These are phyloP conservation scores for Drosophila varians DNA, from an alignment of 1,140 invertebrate genomes.

Conservation along the genomic window DNA sequence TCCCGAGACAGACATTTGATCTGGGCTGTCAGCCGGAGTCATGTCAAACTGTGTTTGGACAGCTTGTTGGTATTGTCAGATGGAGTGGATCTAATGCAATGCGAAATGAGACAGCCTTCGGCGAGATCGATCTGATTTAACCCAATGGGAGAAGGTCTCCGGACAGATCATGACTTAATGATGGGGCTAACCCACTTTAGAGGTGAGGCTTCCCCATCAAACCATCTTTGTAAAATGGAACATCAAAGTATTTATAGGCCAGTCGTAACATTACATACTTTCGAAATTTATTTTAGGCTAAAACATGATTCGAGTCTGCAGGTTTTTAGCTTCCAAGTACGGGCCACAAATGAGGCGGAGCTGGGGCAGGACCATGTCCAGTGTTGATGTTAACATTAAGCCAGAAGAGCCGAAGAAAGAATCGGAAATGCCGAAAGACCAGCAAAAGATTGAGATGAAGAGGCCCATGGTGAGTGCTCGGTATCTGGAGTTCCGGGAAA, in stretches of 20 bases:
- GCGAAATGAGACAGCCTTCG: constrained; percentile 26
- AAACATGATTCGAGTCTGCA: constrained; percentile 4
- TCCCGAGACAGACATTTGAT: constrained; percentile 40
- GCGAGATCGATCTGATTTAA: background rate
- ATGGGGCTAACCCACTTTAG: background rate
- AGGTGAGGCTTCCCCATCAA: background rate
- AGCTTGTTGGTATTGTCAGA: constrained; percentile 23
- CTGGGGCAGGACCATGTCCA: background rate
- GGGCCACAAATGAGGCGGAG: background rate
- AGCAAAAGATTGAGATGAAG: background rate
- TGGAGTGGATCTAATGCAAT: constrained; percentile 16
- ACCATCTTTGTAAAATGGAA: background rate
- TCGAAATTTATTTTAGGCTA: background rate
- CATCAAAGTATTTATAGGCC: no score
- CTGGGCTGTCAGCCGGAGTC: constrained; percentile 41
- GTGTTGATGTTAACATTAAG: background rate
- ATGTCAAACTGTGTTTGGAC: constrained; percentile 53
- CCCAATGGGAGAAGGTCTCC: constrained; percentile 23
- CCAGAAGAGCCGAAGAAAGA: constrained; percentile 3
- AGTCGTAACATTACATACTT: no score
- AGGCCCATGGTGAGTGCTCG: constrained; percentile 28
- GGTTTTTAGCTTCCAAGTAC: background rate
- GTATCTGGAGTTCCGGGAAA: constrained; percentile 61
- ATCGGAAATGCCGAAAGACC: background rate
- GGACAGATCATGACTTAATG: constrained; percentile 18